Conservation (phyloP, 2,113 vertebrate genomes). For the Oreochromis aureus region DNA sequence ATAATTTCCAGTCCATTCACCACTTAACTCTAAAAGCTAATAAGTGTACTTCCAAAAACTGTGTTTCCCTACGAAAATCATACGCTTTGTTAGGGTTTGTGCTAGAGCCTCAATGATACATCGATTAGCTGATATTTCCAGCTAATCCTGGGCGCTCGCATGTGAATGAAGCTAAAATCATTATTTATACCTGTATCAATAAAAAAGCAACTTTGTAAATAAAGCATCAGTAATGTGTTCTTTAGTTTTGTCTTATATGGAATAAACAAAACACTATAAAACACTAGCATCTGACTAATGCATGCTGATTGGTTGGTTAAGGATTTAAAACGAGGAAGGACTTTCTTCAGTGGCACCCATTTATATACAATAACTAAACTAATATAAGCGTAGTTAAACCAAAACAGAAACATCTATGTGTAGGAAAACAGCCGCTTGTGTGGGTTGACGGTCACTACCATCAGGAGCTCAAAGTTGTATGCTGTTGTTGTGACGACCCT, state of each 20-base stretch:
- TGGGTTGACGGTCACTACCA: neutral
- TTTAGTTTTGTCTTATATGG: neutral
- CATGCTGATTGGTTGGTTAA: neutral
- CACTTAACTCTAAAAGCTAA: neutral
- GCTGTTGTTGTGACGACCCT: neutral
- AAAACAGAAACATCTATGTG: neutral
- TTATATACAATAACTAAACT: neutral
- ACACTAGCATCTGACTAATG: neutral
- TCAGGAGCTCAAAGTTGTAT: neutral
- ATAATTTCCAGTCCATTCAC: neutral
- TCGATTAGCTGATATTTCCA: neutral
- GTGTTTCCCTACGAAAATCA: accelerated
- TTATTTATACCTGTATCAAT: accelerated
- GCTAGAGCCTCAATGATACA: neutral
- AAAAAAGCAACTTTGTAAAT: neutral
- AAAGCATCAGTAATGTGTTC: neutral
- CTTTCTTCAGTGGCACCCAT: neutral
- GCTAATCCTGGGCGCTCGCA: neutral
- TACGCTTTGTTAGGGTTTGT: neutral
- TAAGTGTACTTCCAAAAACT: neutral
- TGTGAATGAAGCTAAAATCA: neutral
- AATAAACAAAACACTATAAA: neutral
- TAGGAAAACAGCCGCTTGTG: neutral
- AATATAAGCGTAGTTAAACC: neutral
- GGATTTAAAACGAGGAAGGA: neutral